Evolutionary conservation across 2,888 invertebrate genomes (phyloP).

Genomic region (Artemia sinica): DNA sequence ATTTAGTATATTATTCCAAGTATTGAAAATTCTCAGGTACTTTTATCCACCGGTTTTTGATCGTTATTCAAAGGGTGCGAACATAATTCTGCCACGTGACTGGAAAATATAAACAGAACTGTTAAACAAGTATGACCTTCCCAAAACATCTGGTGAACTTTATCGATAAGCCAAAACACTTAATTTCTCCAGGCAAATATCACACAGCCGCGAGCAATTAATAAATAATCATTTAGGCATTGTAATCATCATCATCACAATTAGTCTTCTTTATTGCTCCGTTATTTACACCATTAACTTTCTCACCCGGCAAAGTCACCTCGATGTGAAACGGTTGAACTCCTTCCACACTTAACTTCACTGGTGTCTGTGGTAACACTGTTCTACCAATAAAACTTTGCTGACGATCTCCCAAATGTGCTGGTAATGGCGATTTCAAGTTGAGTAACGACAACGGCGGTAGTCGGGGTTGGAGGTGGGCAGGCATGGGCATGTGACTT

Average conservation of each 20-base stretch:
- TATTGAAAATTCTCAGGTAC: too few relatives aligned
- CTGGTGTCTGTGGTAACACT: neutral
- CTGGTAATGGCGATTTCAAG: neutral
- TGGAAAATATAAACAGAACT: too few relatives aligned
- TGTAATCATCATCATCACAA: conserved; percentile 8
- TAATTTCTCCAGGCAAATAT: too few relatives aligned
- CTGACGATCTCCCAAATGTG: neutral
- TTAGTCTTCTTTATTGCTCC: conserved; percentile 6
- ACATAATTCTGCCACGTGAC: too few relatives aligned
- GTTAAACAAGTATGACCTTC: too few relatives aligned
- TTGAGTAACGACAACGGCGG: neutral
- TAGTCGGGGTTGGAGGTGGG: conserved; percentile 1
- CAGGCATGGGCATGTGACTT: neutral
- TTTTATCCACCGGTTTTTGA: too few relatives aligned
- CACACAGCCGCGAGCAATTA: too few relatives aligned
- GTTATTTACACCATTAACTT: neutral
- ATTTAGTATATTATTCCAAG: too few relatives aligned
- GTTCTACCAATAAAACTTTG: neutral
- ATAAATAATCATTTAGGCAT: neutral
- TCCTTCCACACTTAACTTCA: neutral
- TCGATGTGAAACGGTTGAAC: conserved; percentile 9
- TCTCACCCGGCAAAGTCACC: conserved; percentile 2
- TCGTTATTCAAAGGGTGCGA: too few relatives aligned
- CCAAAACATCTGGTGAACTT: too few relatives aligned
- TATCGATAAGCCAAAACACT: too few relatives aligned